Percentiles rank a stretch among this genome's conserved stretches.
Conservation (phyloP, 2,113 vertebrate species). For the Cichladusa arquata region DNA sequence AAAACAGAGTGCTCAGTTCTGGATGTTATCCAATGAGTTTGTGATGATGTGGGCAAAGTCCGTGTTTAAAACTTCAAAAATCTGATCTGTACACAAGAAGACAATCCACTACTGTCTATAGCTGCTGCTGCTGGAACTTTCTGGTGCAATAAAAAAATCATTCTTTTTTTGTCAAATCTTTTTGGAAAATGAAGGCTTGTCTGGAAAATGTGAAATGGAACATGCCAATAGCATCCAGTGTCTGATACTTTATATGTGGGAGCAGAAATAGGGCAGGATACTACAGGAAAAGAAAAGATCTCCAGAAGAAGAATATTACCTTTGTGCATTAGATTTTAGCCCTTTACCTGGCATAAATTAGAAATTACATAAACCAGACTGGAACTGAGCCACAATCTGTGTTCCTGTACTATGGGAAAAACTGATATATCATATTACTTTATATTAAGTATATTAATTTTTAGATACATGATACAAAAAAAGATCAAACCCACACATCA, state of each 20-base stretch:
- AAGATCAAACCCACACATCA: not conserved
- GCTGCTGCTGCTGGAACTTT: not conserved
- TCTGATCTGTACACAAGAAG: not conserved
- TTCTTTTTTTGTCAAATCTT: not conserved
- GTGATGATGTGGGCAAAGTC: not conserved
- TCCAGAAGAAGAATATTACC: not conserved
- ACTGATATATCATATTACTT: not conserved
- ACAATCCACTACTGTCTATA: not conserved
- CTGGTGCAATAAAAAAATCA: not conserved
- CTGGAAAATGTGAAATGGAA: not conserved
- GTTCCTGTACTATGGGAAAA: not conserved
- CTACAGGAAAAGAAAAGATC: not conserved
- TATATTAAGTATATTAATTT: not conserved
- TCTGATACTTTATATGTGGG: not conserved
- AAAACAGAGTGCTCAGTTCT: not conserved
- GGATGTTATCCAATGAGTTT: not conserved
- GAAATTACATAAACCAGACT: not conserved
- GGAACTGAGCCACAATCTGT: not conserved
- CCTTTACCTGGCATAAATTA: not conserved
- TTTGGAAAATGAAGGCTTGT: not conserved
- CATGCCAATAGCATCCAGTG: not conserved
- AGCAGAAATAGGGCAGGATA: not conserved
- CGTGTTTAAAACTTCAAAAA: not conserved
- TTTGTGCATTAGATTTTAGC: not conserved
- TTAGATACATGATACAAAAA: not conserved